Evolutionary conservation across 2,113 vertebrate species (phyloP), one percentile per base, ranked within the genome.

Genomic region (Cebidichthys violaceus): DNA sequence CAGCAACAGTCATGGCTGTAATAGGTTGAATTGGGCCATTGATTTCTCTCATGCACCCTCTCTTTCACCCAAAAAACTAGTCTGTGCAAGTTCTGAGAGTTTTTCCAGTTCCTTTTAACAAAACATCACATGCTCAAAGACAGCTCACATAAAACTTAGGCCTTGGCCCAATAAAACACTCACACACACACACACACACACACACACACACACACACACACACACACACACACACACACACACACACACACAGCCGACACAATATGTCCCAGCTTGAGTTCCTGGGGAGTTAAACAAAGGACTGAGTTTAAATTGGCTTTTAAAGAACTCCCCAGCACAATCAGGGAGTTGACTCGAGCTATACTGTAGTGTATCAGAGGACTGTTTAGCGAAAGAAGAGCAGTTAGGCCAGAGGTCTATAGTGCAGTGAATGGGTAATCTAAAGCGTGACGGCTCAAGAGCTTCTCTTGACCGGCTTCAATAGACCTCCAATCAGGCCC

Each of bases 1-100:
- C 88, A 85, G 82, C 90, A 90, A 89, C 86, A 90, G 92, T 92
- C 93, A 92, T 90, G 91, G 88, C 88, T 90, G 82, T 93, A 89
- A 91, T 85, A 70, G 86, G 81, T 82, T 92, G 89, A 93, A 92
- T 90, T 89, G 91, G 79, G 37, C 87, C 89, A 91, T 92, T 91
- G 90, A 91, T 90, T 92, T 87, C 84, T 81, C 83, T 86, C 71
- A 79, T 86, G 70, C 85, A 86, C 39, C 66, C 82, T 75, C 80
- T 75, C 82, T 85, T 86, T 89, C 83, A 84, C 71, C 68, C 77
- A 57, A 85, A 84, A 92, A 90, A 88, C 77, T 70, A 81, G 87
- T 86, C 83, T 65, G 70, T 72, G 64, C 87, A 81, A 90, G 86
- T 89, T 86, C 68, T 80, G 67, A 86, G 75, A 87, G 85, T 72